Conservation (phyloP, 2,797 vertebrate genomes). For the Yasuhikotakia modesta region DNA sequence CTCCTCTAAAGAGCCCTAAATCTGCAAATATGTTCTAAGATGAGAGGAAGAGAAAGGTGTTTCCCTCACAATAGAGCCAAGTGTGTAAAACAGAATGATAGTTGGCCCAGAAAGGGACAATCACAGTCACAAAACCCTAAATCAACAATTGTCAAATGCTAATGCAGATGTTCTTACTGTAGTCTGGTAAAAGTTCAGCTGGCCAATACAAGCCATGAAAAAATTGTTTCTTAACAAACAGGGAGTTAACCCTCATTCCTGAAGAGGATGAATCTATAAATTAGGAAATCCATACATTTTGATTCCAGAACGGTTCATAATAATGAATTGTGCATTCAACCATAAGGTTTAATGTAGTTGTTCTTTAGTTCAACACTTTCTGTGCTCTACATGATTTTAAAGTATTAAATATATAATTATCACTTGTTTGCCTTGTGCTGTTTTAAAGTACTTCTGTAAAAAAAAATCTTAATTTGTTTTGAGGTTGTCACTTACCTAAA, state of each 20-base stretch:
- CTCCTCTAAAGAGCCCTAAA: constrained; percentile 38
- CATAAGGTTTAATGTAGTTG: too few relatives aligned
- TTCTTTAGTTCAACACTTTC: too few relatives aligned
- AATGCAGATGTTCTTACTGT: constrained; percentile 45
- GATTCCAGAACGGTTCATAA: too few relatives aligned
- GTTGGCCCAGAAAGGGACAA: constrained; percentile 29
- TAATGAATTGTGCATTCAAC: too few relatives aligned
- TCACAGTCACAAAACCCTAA: constrained; percentile 42
- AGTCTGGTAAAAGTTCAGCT: constrained; percentile 41
- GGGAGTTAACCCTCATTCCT: constrained; percentile 36
- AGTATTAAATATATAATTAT: too few relatives aligned
- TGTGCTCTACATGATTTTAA: too few relatives aligned
- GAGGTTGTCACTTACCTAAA: too few relatives aligned
- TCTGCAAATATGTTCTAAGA: constrained; percentile 9
- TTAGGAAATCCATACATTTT: too few relatives aligned
- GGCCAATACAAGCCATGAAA: neutral
- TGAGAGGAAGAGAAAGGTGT: constrained; percentile 30
- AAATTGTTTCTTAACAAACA: neutral
- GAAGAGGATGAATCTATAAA: constrained; percentile 14
- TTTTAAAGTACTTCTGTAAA: too few relatives aligned
- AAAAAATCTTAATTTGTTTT: too few relatives aligned
- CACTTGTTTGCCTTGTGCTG: too few relatives aligned
- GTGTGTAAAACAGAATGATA: constrained; percentile 22
- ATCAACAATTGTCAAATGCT: constrained; percentile 17
- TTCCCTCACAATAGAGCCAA: constrained; percentile 15